Evolutionary conservation across 2,113 vertebrate species (phyloP).

Genomic region (Philantomba maxwellii): DNA sequence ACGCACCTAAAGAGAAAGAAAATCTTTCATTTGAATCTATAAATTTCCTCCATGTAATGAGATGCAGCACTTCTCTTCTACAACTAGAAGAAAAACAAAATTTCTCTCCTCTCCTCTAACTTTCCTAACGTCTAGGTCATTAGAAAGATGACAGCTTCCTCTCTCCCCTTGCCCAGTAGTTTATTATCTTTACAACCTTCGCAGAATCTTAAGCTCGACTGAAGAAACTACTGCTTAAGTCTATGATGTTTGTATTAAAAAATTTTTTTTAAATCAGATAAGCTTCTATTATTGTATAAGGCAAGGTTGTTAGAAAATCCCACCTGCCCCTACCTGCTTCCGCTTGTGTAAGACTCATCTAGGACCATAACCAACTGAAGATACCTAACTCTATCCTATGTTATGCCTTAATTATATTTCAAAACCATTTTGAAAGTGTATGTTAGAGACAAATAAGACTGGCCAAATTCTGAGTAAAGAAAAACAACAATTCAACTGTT

Average conservation of each 20-base stretch:
- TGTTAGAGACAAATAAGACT: background rate
- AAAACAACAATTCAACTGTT: background rate
- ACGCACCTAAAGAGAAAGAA: background rate
- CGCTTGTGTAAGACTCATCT: background rate
- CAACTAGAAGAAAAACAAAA: background rate
- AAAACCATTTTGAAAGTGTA: conserved; percentile 1
- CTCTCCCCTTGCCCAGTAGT: background rate
- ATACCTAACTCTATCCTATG: background rate
- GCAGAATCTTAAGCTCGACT: background rate
- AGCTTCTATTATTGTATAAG: background rate
- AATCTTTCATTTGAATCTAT: background rate
- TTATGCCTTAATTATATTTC: background rate
- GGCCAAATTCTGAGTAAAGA: conserved; percentile 12
- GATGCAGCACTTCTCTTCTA: background rate
- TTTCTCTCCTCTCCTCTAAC: background rate
- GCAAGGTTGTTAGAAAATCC: background rate
- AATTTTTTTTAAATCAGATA: background rate
- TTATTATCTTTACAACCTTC: background rate
- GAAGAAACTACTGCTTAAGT: background rate
- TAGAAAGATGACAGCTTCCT: background rate
- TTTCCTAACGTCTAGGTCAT: background rate
- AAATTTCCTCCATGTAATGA: background rate
- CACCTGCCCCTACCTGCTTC: background rate
- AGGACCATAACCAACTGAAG: background rate
- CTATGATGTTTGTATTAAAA: background rate